These are phyloP conservation scores for Solenopsis fugax DNA, from an alignment of 1,140 invertebrate genomes.

Conservation along the genomic window DNA sequence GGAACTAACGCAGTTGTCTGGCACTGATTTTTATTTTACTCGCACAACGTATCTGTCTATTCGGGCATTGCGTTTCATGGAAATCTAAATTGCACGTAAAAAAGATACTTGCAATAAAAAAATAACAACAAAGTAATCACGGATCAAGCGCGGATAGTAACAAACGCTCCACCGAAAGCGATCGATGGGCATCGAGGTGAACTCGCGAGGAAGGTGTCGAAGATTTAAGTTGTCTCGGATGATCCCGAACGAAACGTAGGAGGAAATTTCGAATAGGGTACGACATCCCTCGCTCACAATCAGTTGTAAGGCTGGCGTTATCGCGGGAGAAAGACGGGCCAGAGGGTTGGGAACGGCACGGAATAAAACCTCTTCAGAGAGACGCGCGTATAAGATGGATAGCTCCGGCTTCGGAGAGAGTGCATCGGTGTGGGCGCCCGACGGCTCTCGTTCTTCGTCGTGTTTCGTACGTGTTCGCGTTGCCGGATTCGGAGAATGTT, in stretches of 20 bases:
- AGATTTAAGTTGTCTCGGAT: conserved; percentile 74
- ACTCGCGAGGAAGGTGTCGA: conserved; percentile 65
- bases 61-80: not conserved
- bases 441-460: conserved; percentile 57
- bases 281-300: conserved; percentile 75
- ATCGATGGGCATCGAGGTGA: conserved; percentile 52
- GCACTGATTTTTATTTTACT: conserved; percentile 2
- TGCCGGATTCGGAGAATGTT: conserved; percentile 67
- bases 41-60: not conserved
- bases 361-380: conserved; percentile 77
- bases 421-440: conserved; percentile 42
- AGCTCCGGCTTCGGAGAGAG: conserved; percentile 58
- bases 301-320: conserved; percentile 75
- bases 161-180: conserved; percentile 20
- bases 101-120: not conserved
- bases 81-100: conserved; percentile 17
- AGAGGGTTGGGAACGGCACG: conserved; percentile 65
- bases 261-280: conserved; percentile 69
- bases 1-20: conserved; percentile 19
- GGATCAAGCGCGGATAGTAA: not conserved
- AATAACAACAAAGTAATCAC: conserved; percentile 32
- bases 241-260: conserved; percentile 65
- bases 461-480: conserved; percentile 69
- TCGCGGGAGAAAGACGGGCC: conserved; percentile 67
- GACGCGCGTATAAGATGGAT: conserved; percentile 75